Evolutionary conservation across 2,888 invertebrate genomes (phyloP).

Genomic region (Penaeus monodon): DNA sequence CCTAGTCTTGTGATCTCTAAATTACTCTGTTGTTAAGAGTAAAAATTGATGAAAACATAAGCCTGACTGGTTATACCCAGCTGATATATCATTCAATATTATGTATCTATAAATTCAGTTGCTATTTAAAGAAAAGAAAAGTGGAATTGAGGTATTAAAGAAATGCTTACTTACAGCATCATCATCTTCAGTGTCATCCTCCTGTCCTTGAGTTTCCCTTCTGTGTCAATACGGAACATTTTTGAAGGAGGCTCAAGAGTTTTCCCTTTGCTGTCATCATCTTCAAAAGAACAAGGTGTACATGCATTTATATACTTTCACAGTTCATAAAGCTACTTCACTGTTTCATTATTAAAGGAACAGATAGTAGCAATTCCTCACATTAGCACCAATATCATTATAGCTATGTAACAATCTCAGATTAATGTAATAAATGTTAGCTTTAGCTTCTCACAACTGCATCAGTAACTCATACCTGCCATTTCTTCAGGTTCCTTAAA

Average conservation of each 20-base stretch:
- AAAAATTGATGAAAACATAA: conserved; percentile 6
- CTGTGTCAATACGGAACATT: conserved; percentile 27
- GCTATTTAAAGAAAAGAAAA: no score
- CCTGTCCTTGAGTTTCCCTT: conserved; percentile 68
- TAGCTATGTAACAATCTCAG: no score
- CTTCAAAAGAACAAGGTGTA: no score
- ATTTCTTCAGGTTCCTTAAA: conserved; percentile 71
- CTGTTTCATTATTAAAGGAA: no score
- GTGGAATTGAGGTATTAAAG: no score
- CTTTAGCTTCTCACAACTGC: conserved; percentile 67
- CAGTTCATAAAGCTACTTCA: no score
- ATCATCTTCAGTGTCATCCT: conserved; percentile 71
- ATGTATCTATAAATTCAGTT: neutral
- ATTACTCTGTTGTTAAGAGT: conserved; percentile 73
- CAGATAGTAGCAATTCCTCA: no score
- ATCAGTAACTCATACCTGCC: neutral
- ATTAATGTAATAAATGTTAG: no score
- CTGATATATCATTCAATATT: neutral
- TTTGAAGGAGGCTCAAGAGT: conserved; percentile 37
- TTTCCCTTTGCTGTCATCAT: conserved; percentile 17
- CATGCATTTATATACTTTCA: no score
- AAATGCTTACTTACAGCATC: conserved; percentile 72
- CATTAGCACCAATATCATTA: no score
- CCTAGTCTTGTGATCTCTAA: conserved; percentile 85
- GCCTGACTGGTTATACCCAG: neutral